Evolutionary conservation across 2,113 vertebrate species (phyloP).

Genomic region (Tiliqua scincoides): DNA sequence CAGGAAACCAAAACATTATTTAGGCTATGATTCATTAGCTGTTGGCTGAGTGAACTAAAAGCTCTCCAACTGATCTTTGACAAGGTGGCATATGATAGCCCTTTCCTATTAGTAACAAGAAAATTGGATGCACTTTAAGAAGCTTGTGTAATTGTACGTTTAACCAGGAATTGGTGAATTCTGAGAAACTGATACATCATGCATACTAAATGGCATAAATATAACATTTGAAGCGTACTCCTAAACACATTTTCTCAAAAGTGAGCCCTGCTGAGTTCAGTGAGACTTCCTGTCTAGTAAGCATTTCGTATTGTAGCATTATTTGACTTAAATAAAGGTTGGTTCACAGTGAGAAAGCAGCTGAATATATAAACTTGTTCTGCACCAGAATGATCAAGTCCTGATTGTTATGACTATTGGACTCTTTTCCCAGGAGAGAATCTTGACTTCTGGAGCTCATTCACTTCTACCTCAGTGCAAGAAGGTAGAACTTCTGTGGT

Average conservation of each 20-base stretch:
- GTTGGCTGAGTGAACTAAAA: constrained; percentile 56
- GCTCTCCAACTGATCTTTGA: constrained; percentile 44
- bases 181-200: constrained; percentile 21
- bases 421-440: not conserved
- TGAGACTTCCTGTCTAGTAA: too few relatives aligned
- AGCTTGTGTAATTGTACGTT: constrained; percentile 51
- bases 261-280: too few relatives aligned
- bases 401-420: not conserved
- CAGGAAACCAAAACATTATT: constrained; percentile 36
- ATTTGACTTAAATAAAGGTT: constrained; percentile 7
- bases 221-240: not conserved
- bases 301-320: too few relatives aligned
- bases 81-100: constrained; percentile 33
- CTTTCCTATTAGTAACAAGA: constrained; percentile 47
- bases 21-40: constrained; percentile 38
- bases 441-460: not conserved
- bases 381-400: not conserved
- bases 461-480: not conserved
- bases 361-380: not conserved
- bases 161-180: constrained; percentile 26
- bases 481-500: not conserved
- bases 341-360: not conserved
- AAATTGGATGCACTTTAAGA: constrained; percentile 53
- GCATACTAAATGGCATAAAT: constrained; percentile 12
- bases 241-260: too few relatives aligned